Percentiles rank a stretch among this genome's conserved stretches.
phyloP scores from a whole-genome alignment of 2,797 vertebrate genomes.

The Catharus ustulatus region DNA sequence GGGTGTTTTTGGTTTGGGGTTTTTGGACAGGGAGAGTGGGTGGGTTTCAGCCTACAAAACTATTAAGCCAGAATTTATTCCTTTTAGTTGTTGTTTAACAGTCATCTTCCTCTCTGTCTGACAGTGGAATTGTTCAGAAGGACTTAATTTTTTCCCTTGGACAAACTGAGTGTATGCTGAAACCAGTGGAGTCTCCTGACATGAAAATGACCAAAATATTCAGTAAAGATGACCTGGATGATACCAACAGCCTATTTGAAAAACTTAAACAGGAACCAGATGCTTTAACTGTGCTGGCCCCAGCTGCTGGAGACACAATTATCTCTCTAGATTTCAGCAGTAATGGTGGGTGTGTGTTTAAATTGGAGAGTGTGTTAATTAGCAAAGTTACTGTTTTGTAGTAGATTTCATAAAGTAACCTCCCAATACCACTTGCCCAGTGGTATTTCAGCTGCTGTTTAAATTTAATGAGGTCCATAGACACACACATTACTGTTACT shows the following conservation, averaged over 20 bases:
- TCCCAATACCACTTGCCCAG: background rate
- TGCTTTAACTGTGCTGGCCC: constrained; percentile 90
- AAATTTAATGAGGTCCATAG: constrained; percentile 54
- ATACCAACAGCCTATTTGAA: constrained; percentile 86
- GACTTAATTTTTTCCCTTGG: constrained; percentile 92
- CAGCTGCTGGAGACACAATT: constrained; percentile 93
- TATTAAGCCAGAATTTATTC: background rate
- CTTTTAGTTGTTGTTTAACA: background rate
- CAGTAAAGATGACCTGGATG: constrained; percentile 77
- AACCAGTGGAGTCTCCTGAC: constrained; percentile 80
- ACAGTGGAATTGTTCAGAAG: constrained; percentile 92
- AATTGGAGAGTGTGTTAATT: background rate
- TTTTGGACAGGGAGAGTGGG: background rate
- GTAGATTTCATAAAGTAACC: background rate
- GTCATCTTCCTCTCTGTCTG: constrained; percentile 30
- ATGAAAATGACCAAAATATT: constrained; percentile 85
- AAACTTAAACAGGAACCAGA: constrained; percentile 90
- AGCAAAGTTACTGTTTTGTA: constrained; percentile 1
- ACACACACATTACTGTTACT: constrained; percentile 31
- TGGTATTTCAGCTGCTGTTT: constrained; percentile 27
- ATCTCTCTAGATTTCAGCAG: constrained; percentile 90
- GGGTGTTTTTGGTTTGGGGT: background rate
- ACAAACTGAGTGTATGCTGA: constrained; percentile 86
- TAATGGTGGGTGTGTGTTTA: constrained; percentile 80
- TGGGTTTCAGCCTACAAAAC: background rate